These are phyloP conservation scores for Lamellibrachia luymesi DNA, from an alignment of 1,140 invertebrate species.

Conservation along the genomic window DNA sequence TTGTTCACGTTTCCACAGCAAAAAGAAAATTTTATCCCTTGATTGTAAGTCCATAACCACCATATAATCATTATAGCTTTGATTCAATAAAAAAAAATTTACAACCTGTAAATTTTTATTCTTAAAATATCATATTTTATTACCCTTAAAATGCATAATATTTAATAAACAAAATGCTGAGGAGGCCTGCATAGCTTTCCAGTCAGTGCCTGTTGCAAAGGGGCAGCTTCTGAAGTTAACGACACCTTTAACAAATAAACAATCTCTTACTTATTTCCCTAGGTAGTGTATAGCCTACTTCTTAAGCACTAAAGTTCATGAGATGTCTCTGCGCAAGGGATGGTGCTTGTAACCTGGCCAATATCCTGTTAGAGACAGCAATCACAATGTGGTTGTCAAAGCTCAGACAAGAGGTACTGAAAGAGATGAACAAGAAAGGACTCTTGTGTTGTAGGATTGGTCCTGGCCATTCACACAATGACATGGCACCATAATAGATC, in stretches of 20 bases:
- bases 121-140: no score
- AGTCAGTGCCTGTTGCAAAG: no score
- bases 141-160: no score
- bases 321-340: not conserved
- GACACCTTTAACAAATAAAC: no score
- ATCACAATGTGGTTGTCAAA: not conserved
- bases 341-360: not conserved
- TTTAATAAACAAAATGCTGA: no score
- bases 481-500: not conserved
- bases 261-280: not conserved
- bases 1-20: no score
- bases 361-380: not conserved
- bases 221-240: not conserved
- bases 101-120: no score
- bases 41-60: no score
- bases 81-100: no score
- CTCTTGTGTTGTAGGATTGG: not conserved
- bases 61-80: no score
- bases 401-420: not conserved
- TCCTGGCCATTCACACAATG: not conserved
- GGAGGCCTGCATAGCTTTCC: no score
- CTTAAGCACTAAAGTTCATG: not conserved
- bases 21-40: no score
- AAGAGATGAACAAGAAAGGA: not conserved
- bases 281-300: not conserved